Percentiles rank a stretch among this genome's conserved stretches.
phyloP scores from a whole-genome alignment of 2,888 invertebrate genomes.

The Tachina grossa region DNA sequence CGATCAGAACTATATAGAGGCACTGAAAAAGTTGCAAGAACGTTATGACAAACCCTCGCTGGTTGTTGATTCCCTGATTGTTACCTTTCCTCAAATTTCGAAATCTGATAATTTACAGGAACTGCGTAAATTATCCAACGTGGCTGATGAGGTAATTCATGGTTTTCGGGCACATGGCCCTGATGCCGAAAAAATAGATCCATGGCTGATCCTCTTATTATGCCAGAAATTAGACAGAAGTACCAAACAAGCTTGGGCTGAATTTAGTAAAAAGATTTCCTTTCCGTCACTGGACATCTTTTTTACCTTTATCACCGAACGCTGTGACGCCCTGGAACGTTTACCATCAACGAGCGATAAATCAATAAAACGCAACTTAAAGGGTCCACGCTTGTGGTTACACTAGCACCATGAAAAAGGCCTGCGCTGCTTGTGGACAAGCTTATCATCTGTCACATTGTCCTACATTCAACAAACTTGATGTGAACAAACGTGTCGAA shows the following conservation, averaged over 20 bases:
- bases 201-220: slow-evolving; percentile 58
- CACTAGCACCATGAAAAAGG: no score
- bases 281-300: neutral
- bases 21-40: slow-evolving; percentile 39
- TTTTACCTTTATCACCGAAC: neutral
- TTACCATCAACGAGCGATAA: no score
- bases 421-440: no score
- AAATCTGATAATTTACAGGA: slow-evolving; percentile 10
- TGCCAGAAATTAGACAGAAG: neutral
- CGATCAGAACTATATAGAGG: slow-evolving; percentile 23
- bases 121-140: slow-evolving; percentile 29
- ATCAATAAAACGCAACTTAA: no score
- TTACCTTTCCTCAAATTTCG: slow-evolving; percentile 43
- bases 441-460: slow-evolving; percentile 36
- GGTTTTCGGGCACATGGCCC: slow-evolving; percentile 49
- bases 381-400: no score
- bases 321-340: no score
- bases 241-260: no score
- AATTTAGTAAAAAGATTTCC: neutral
- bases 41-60: slow-evolving; percentile 58
- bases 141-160: slow-evolving; percentile 54
- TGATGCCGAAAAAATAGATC: slow-evolving; percentile 54
- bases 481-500: neutral
- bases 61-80: slow-evolving; percentile 55
- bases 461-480: slow-evolving; percentile 12